Percentiles rank a stretch among this genome's conserved stretches.
Evolutionary conservation across 1,140 invertebrate species (phyloP).

Genomic region (Eufriesea mexicana): DNA sequence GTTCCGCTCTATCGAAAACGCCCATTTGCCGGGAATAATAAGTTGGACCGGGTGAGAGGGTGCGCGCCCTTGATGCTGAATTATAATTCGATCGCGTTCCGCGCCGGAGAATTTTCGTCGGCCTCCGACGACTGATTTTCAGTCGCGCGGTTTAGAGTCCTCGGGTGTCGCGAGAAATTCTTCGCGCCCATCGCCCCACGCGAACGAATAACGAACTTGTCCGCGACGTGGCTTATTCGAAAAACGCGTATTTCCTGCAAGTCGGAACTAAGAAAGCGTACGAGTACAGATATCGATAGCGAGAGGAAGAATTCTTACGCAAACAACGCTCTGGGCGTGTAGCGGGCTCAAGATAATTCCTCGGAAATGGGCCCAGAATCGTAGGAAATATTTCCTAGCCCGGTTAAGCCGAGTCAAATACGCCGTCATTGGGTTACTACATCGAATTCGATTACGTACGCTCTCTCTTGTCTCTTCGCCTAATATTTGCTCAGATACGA

Average conservation of each 20-base stretch:
- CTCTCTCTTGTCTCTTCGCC: neutral
- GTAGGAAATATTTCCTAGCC: neutral
- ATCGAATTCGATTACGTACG: neutral
- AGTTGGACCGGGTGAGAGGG: conserved; percentile 12
- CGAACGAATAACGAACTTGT: too few relatives aligned
- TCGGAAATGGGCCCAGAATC: neutral
- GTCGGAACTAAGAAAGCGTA: neutral
- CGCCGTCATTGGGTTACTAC: neutral
- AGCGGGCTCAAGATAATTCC: neutral
- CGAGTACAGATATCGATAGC: neutral
- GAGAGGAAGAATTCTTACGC: accelerated
- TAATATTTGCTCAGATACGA: conserved; percentile 34
- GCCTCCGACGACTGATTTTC: conserved; percentile 9
- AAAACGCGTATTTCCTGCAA: too few relatives aligned
- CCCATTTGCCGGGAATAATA: conserved; percentile 49
- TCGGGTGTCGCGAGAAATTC: neutral
- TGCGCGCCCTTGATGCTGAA: conserved; percentile 14
- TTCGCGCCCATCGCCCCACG: too few relatives aligned
- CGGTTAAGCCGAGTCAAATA: neutral
- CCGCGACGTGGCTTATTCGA: too few relatives aligned
- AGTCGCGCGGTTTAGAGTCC: neutral
- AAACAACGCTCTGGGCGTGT: neutral
- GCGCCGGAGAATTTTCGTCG: neutral
- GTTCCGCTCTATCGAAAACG: conserved; percentile 55
- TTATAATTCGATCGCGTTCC: conserved; percentile 38